Evolutionary conservation across 2,113 vertebrate species (phyloP), one percentile per base, ranked within the genome.

Genomic region (Paramormyrops kingsleyae): DNA sequence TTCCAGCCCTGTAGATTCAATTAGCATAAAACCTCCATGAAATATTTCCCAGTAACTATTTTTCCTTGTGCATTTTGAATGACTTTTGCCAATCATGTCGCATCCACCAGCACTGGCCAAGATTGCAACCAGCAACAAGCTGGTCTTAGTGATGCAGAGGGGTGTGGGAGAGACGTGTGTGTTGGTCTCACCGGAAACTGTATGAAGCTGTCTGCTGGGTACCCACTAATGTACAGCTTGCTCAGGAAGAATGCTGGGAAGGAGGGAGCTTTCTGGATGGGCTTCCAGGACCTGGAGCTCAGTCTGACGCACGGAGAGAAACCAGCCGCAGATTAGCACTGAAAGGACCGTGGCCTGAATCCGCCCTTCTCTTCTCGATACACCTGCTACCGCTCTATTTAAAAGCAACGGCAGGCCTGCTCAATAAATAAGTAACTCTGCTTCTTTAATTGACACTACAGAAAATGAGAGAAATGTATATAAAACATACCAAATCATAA

Each of bases 181-280:
- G 35, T 17, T 3, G 13, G 15, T 80, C 74, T 94, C 90, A 97
- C 98, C 93, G 97, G 95, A 4, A 99, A 94, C 92, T 97, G 98
- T 88, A 99, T n/a, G 93, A 97, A 99, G 0, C 97, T 98, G 94
- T 99, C 98, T 56, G 94, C 95, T 0, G 97, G 97, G 92, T 97
- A 94, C 0, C 96, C 93, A 1, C 95, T 95, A 21, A 97, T 94
- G 53, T 96, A 95, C 88, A 99, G 91, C 89, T 93, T 93, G 0
- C 97, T 97, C 1, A 97, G 93, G 92, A 98, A 97, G 84, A 99
- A 99, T 0, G 96, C 97, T 0, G 98, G 98, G 15, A 97, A 96
- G 0, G 90, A 91, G 0, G 96, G 97, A 0, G 90, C 92, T 87
- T 97, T 94, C 0, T 96, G 95, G 13, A 97, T 74, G 0, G 91